Percentiles rank a stretch among this genome's conserved stretches.
phyloP scores from a whole-genome alignment of 1,140 invertebrate genomes.

The Drosophila arawakana region DNA sequence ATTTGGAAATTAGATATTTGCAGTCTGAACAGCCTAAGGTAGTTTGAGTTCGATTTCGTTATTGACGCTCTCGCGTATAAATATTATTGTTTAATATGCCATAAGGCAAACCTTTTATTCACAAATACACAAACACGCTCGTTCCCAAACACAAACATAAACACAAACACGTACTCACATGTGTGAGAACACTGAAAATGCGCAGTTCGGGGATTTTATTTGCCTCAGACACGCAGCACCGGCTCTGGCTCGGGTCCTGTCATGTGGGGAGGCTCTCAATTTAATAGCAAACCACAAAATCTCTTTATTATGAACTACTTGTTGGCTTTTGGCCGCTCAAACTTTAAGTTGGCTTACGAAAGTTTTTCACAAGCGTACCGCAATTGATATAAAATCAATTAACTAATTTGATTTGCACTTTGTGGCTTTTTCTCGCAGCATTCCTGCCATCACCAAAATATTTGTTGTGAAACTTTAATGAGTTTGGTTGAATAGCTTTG shows the following conservation, averaged over 20 bases:
- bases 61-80: conserved; percentile 62
- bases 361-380: conserved; percentile 29
- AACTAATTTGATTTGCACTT: conserved; percentile 58
- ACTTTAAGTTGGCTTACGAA: conserved; percentile 64
- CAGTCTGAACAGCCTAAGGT: conserved; percentile 4
- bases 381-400: conserved; percentile 67
- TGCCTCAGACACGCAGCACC: conserved; percentile 33
- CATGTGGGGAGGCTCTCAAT: conserved; percentile 18
- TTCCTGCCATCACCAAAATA: background rate
- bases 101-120: conserved; percentile 40
- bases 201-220: conserved; percentile 32
- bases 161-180: background rate
- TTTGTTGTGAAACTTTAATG: conserved; percentile 43
- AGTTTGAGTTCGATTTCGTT: conserved; percentile 35
- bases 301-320: conserved; percentile 79
- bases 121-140: conserved; percentile 13
- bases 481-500: conserved; percentile 24
- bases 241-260: conserved; percentile 1
- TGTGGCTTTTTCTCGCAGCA: conserved; percentile 24
- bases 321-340: conserved; percentile 66
- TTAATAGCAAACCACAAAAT: conserved; percentile 67
- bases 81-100: conserved; percentile 82
- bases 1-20: conserved; percentile 60
- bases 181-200: conserved; percentile 21
- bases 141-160: background rate